These are phyloP conservation scores for Trichonephila inaurata DNA, from an alignment of 1,140 invertebrate genomes.

Conservation along the genomic window DNA sequence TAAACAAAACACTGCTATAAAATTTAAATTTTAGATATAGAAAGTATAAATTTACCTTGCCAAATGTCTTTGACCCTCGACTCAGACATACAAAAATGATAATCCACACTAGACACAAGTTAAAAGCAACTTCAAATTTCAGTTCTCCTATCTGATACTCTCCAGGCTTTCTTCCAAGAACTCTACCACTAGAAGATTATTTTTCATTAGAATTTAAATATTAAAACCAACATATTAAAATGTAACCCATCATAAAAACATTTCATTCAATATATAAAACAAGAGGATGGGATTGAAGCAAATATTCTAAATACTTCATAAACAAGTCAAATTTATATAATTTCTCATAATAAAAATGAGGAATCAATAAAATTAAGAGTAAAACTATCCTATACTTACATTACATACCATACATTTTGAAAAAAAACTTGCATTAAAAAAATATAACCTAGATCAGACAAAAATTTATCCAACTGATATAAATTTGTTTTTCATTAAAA, in stretches of 20 bases:
- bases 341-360: too few relatives aligned
- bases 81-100: conserved; percentile 93
- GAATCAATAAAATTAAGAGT: too few relatives aligned
- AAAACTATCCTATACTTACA: too few relatives aligned
- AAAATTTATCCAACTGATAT: too few relatives aligned
- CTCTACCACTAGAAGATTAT: conserved; percentile 85
- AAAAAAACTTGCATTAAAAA: too few relatives aligned
- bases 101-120: conserved; percentile 94
- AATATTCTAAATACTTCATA: too few relatives aligned
- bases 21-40: too few relatives aligned
- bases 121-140: conserved; percentile 93
- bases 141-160: conserved; percentile 81
- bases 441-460: too few relatives aligned
- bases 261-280: not conserved
- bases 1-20: not conserved
- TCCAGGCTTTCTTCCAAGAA: conserved; percentile 86
- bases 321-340: too few relatives aligned
- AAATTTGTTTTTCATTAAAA: too few relatives aligned
- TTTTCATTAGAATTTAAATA: not conserved
- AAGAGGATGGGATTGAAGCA: not conserved
- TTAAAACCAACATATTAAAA: not conserved
- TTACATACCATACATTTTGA: too few relatives aligned
- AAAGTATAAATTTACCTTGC: conserved; percentile 75
- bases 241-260: not conserved
- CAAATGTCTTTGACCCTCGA: conserved; percentile 77